phyloP scores from a whole-genome alignment of 2,888 invertebrate genomes.

The Drosophila koepferae region DNA sequence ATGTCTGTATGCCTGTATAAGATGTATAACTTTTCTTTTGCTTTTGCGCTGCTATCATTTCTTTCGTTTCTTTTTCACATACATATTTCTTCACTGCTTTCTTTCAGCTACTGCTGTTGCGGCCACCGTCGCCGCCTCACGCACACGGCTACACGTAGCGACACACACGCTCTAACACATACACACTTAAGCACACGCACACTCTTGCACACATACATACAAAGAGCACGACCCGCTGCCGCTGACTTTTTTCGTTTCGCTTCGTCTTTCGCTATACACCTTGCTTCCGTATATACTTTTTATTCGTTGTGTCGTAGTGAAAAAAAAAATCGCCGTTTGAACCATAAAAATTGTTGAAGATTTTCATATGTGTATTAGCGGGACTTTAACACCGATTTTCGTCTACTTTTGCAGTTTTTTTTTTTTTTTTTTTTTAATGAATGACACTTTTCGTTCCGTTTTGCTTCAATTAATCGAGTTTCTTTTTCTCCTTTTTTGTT shows the following conservation, averaged over 20 bases:
- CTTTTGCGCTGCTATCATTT: constrained; percentile 67
- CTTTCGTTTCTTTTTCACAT: constrained; percentile 60
- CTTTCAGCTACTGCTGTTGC: constrained; percentile 62
- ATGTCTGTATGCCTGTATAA: constrained; percentile 29
- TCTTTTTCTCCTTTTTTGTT: constrained; percentile 39
- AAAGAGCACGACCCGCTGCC: constrained; percentile 60
- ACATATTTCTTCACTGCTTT: constrained; percentile 69
- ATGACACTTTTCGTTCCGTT: constrained; percentile 39
- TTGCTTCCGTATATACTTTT: constrained; percentile 77
- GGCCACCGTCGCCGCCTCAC: constrained; percentile 61
- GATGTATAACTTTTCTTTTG: constrained; percentile 53
- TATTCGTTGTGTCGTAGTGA: constrained; percentile 48
- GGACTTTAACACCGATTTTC: constrained; percentile 39
- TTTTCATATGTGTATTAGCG: constrained; percentile 31
- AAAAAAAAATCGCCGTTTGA: constrained; percentile 52
- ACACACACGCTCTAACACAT: constrained; percentile 27
- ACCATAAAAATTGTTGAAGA: constrained; percentile 39
- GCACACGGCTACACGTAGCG: constrained; percentile 52
- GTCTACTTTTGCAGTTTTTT: constrained; percentile 25
- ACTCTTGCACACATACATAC: constrained; percentile 17
- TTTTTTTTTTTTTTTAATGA: constrained; percentile 23
- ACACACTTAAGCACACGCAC: constrained; percentile 8
- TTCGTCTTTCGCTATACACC: constrained; percentile 72
- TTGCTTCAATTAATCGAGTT: constrained; percentile 41
- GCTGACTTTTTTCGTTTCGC: constrained; percentile 61